phyloP scores from a whole-genome alignment of 2,113 vertebrate genomes.

The Neolamprologus variostigma region DNA sequence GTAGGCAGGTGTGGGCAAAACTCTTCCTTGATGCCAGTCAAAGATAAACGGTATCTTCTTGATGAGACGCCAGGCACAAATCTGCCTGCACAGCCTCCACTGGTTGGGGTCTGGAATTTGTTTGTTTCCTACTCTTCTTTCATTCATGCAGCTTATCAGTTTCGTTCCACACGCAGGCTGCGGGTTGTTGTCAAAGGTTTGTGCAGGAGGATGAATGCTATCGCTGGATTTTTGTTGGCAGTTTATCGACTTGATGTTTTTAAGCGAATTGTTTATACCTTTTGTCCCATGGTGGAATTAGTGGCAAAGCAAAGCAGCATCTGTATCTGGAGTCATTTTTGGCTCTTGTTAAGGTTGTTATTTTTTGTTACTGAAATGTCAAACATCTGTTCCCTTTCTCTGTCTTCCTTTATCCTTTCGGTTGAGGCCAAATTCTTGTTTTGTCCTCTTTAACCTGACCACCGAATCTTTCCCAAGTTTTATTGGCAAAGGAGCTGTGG shows the following conservation, averaged over 20 bases:
- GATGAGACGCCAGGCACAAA: slow-evolving; percentile 39
- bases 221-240: background rate
- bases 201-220: slow-evolving; percentile 23
- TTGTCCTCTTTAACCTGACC: slow-evolving; percentile 41
- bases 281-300: background rate
- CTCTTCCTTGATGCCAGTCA: slow-evolving; percentile 58
- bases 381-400: slow-evolving; percentile 50
- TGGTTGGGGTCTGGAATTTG: slow-evolving; percentile 47
- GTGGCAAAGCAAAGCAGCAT: background rate
- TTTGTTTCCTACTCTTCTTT: slow-evolving; percentile 57
- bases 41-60: slow-evolving; percentile 59
- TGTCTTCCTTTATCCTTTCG: slow-evolving; percentile 14
- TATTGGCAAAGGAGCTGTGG: slow-evolving; percentile 9
- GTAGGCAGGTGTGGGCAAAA: slow-evolving; percentile 51
- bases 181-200: slow-evolving; percentile 5
- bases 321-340: slow-evolving; percentile 11
- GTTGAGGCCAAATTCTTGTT: slow-evolving; percentile 33
- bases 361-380: slow-evolving; percentile 19
- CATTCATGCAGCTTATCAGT: slow-evolving; percentile 59
- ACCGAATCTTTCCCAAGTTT: slow-evolving; percentile 30
- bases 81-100: slow-evolving; percentile 11
- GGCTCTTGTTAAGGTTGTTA: background rate
- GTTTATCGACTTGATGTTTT: slow-evolving; percentile 32
- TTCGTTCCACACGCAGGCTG: background rate
- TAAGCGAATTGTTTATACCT: slow-evolving; percentile 20